Evolutionary conservation across 2,113 vertebrate genomes (phyloP).

Genomic region (Rhinoderma darwinii): DNA sequence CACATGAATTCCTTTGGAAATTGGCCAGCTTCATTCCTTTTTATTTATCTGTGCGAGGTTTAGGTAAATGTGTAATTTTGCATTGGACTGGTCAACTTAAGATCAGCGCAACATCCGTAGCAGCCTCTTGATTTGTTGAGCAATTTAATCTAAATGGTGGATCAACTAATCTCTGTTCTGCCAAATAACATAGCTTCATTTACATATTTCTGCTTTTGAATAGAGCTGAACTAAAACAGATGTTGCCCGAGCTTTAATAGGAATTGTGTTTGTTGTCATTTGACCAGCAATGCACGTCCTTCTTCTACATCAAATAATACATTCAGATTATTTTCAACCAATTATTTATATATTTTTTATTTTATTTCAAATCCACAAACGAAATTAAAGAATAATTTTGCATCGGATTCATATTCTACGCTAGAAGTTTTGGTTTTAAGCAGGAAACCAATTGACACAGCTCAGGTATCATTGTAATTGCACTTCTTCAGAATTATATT

Average conservation of each 20-base stretch:
- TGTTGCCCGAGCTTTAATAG: background rate
- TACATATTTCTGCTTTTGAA: conserved; percentile 9
- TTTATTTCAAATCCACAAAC: conserved; percentile 3
- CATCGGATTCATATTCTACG: background rate
- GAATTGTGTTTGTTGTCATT: conserved; percentile 5
- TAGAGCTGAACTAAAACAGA: conserved; percentile 34
- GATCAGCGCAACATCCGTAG: conserved; percentile 20
- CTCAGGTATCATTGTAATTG: conserved; percentile 52
- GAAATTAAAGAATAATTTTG: background rate
- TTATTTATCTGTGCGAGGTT: conserved; percentile 18
- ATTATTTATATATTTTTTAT: background rate
- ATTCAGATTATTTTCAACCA: background rate
- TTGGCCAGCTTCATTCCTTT: background rate
- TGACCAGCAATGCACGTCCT: background rate
- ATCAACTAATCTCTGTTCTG: conserved; percentile 42
- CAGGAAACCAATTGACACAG: conserved; percentile 43
- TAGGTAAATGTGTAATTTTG: conserved; percentile 26
- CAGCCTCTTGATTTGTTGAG: conserved; percentile 21
- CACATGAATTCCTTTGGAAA: conserved; percentile 28
- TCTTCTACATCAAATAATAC: conserved; percentile 7
- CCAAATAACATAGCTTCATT: conserved; percentile 20
- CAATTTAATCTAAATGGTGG: background rate
- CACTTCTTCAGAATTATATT: conserved; percentile 46
- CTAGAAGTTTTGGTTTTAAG: conserved; percentile 21
- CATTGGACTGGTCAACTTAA: conserved; percentile 13